These are phyloP conservation scores for Todus mexicanus DNA, from an alignment of 2,797 vertebrate species.

Conservation along the genomic window DNA sequence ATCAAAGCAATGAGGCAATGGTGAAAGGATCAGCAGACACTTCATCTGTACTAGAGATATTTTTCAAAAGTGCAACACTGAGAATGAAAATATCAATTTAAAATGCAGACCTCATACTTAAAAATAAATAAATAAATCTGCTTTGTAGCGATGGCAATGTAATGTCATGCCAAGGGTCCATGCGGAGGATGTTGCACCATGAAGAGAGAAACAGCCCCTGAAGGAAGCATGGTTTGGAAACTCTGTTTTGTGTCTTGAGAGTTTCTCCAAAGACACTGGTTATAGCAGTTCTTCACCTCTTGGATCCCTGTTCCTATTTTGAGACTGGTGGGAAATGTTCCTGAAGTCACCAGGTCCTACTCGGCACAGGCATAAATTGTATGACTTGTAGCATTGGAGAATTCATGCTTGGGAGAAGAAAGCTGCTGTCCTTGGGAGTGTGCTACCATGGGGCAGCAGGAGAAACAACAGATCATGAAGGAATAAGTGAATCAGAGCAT, in stretches of 20 bases:
- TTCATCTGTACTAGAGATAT: slow-evolving; percentile 6
- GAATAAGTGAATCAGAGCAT: not conserved
- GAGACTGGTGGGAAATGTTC: slow-evolving; percentile 31
- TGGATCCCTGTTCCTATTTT: not conserved
- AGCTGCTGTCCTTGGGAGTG: not conserved
- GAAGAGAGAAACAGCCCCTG: not conserved
- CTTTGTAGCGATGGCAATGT: not conserved
- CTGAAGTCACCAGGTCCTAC: not conserved
- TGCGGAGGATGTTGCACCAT: not conserved
- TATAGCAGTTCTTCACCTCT: not conserved
- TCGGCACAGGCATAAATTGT: not conserved
- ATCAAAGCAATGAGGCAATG: slow-evolving; percentile 26
- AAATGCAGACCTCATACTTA: not conserved
- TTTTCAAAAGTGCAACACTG: slow-evolving; percentile 8
- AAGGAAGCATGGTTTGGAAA: not conserved
- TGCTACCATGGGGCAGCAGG: not conserved
- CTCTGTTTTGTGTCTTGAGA: not conserved
- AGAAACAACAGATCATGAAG: not conserved
- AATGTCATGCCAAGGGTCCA: not conserved
- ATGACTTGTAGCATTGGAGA: not conserved
- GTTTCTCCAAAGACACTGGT: not conserved
- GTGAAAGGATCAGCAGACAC: slow-evolving; percentile 27
- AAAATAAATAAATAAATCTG: not conserved
- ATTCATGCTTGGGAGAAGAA: not conserved
- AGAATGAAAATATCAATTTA: slow-evolving; percentile 20